phyloP scores from a whole-genome alignment of 2,797 vertebrate species.

The Manis javanica region DNA sequence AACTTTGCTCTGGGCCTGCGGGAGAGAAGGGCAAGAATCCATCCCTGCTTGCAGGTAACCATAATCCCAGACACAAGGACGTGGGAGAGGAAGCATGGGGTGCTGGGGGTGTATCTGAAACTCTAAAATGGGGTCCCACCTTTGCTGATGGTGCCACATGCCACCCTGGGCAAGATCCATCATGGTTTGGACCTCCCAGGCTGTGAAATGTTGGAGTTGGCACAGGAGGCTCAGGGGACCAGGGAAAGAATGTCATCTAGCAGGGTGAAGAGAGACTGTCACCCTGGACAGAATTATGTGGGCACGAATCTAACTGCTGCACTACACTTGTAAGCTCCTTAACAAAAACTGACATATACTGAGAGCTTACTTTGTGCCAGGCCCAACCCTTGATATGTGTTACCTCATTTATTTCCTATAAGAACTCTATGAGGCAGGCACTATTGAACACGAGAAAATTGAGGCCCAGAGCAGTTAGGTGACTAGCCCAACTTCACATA shows the following conservation, averaged over 20 bases:
- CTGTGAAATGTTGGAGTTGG: not conserved
- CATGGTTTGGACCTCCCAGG: not conserved
- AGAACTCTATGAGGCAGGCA: not conserved
- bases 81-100: not conserved
- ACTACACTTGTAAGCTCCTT: not conserved
- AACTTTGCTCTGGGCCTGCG: not conserved
- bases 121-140: not conserved
- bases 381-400: conserved; percentile 26
- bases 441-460: conserved; percentile 1
- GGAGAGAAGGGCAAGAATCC: not conserved
- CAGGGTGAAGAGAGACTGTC: not conserved
- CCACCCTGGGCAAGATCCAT: not conserved
- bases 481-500: not conserved
- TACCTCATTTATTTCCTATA: not conserved
- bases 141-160: not conserved
- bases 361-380: not conserved
- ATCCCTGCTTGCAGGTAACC: not conserved
- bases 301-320: not conserved
- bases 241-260: not conserved
- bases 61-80: not conserved
- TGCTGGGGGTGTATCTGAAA: not conserved
- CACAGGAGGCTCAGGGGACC: not conserved
- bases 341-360: not conserved
- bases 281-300: not conserved
- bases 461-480: not conserved